These are phyloP conservation scores for Aromia moschata DNA, from an alignment of 2,888 invertebrate species.

Conservation along the genomic window DNA sequence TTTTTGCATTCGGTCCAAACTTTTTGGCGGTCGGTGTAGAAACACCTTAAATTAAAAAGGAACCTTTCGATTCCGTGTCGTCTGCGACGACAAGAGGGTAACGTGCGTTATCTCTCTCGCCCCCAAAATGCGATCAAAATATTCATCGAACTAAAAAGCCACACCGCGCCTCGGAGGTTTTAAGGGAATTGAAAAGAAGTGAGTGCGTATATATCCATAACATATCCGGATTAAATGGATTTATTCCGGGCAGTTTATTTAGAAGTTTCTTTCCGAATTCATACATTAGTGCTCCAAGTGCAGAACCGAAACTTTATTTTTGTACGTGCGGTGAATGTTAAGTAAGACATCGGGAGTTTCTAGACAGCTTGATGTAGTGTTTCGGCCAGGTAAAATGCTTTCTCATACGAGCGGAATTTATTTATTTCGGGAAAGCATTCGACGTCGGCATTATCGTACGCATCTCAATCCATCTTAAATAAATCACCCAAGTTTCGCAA, in stretches of 20 bases:
- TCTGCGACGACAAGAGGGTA: no score
- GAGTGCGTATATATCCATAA: slow-evolving; percentile 32
- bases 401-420: slow-evolving; percentile 47
- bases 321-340: slow-evolving; percentile 48
- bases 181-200: slow-evolving; percentile 16
- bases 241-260: slow-evolving; percentile 42
- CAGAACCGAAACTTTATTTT: slow-evolving; percentile 43
- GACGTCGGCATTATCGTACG: slow-evolving; percentile 43
- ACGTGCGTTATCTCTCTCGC: background rate
- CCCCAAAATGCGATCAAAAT: slow-evolving; percentile 6
- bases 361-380: slow-evolving; percentile 56
- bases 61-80: no score
- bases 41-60: no score
- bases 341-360: slow-evolving; percentile 52
- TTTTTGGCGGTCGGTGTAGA: no score
- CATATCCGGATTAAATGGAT: slow-evolving; percentile 36
- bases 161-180: slow-evolving; percentile 6
- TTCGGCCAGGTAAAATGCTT: slow-evolving; percentile 49
- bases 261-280: slow-evolving; percentile 37
- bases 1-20: no score
- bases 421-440: slow-evolving; percentile 49
- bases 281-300: slow-evolving; percentile 41
- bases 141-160: background rate
- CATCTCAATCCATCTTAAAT: slow-evolving; percentile 35
- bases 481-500: slow-evolving; percentile 30